A percentile compares a stretch with the other conserved stretches of the same genome.
phyloP scores from a whole-genome alignment of 2,113 vertebrate genomes.

The Odobenus rosmarus region DNA sequence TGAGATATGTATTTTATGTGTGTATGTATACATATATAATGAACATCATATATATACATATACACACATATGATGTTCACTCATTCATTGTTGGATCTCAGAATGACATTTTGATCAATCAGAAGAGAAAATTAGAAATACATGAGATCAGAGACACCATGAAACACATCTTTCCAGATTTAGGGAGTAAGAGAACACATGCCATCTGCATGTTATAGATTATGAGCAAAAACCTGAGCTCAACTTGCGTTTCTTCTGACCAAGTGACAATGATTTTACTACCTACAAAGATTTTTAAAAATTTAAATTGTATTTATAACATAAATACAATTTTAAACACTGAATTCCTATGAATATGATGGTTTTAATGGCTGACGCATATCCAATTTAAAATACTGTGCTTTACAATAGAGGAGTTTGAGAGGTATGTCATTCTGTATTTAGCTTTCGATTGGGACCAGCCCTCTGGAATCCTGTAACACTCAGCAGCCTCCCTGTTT shows the following conservation, averaged over 20 bases:
- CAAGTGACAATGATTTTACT: not conserved
- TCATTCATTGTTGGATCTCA: not conserved
- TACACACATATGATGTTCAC: not conserved
- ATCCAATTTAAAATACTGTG: not conserved
- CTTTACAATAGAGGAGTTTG: not conserved
- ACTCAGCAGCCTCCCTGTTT: not conserved
- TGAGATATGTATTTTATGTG: not conserved
- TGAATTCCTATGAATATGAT: not conserved
- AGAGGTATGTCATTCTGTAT: not conserved
- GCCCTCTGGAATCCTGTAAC: not conserved
- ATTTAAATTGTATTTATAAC: not conserved
- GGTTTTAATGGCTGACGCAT: not conserved
- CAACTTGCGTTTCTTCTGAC: not conserved
- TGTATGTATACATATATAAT: not conserved
- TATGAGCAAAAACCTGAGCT: not conserved
- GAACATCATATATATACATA: not conserved
- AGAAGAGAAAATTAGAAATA: constrained; percentile 4
- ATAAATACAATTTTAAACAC: not conserved
- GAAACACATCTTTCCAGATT: not conserved
- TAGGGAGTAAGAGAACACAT: not conserved
- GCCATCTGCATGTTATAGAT: not conserved
- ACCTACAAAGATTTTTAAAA: not conserved
- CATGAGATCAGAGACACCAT: not conserved
- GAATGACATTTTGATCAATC: not conserved
- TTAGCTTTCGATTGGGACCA: not conserved